phyloP scores from a whole-genome alignment of 2,113 vertebrate genomes.

The Psophia crepitans region DNA sequence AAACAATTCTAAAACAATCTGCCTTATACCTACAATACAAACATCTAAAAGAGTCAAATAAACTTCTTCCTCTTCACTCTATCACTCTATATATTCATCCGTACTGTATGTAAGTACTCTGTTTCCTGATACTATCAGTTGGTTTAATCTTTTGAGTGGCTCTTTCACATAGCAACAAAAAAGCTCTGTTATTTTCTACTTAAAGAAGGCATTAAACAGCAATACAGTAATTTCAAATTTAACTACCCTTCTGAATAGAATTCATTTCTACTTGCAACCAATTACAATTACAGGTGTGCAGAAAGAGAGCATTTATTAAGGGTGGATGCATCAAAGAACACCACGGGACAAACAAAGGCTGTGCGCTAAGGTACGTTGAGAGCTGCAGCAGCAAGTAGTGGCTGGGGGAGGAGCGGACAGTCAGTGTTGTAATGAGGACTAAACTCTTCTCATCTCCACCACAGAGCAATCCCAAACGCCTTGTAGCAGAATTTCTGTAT shows the following conservation, averaged over 20 bases:
- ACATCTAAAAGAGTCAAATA: background rate
- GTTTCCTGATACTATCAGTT: background rate
- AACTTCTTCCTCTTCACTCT: background rate
- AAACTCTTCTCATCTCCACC: background rate
- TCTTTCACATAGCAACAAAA: background rate
- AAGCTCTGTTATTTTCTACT: background rate
- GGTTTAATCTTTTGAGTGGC: background rate
- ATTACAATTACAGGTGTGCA: background rate
- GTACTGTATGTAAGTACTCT: background rate
- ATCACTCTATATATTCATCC: background rate
- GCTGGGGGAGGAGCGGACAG: background rate
- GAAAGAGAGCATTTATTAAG: background rate
- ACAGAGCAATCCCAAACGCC: background rate
- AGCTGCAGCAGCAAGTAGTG: background rate
- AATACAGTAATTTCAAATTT: background rate
- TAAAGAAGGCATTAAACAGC: background rate
- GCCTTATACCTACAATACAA: background rate
- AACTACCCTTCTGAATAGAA: background rate
- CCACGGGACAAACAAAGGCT: background rate
- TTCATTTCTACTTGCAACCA: background rate
- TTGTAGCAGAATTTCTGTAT: background rate
- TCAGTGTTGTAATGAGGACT: background rate
- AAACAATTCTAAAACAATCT: background rate
- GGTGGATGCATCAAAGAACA: background rate
- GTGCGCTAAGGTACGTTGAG: rapidly evolving